Percentiles rank a stretch among this genome's conserved stretches.
Evolutionary conservation across 2,888 invertebrate genomes (phyloP).

Genomic region (Heliconius aoede): DNA sequence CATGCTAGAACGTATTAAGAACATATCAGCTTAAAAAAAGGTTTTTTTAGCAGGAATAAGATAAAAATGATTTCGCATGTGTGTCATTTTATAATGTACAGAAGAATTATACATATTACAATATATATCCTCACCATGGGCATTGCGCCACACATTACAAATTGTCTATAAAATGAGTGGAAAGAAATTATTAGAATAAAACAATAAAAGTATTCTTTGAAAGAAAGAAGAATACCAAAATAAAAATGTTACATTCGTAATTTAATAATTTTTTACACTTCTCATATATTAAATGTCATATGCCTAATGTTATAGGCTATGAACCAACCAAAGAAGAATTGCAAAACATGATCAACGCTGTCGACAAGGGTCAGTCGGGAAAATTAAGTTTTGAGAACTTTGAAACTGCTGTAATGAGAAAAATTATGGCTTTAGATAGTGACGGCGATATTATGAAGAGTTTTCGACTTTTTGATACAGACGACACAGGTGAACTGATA

Average conservation of each 20-base stretch:
- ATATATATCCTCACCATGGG: too few relatives aligned
- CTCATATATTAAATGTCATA: neutral
- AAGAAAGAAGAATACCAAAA: too few relatives aligned
- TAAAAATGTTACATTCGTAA: neutral
- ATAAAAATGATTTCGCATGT: too few relatives aligned
- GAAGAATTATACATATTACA: too few relatives aligned
- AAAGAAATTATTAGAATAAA: too few relatives aligned
- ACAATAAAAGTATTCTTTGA: too few relatives aligned
- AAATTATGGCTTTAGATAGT: conserved; percentile 72
- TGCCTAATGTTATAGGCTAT: conserved; percentile 57
- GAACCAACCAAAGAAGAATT: conserved; percentile 78
- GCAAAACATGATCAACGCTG: conserved; percentile 70
- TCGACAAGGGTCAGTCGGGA: conserved; percentile 73
- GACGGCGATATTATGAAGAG: conserved; percentile 80
- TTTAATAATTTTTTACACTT: neutral
- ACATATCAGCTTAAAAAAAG: too few relatives aligned
- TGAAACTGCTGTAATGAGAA: conserved; percentile 76
- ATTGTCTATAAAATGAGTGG: too few relatives aligned
- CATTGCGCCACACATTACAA: too few relatives aligned
- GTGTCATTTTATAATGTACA: too few relatives aligned
- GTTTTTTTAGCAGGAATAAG: too few relatives aligned
- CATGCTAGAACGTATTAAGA: too few relatives aligned
- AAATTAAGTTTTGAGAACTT: conserved; percentile 78
- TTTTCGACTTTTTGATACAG: conserved; percentile 74
- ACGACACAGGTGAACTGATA: conserved; percentile 65